Conservation (phyloP, 2,888 invertebrate genomes). For the Epinotia nisella region DNA sequence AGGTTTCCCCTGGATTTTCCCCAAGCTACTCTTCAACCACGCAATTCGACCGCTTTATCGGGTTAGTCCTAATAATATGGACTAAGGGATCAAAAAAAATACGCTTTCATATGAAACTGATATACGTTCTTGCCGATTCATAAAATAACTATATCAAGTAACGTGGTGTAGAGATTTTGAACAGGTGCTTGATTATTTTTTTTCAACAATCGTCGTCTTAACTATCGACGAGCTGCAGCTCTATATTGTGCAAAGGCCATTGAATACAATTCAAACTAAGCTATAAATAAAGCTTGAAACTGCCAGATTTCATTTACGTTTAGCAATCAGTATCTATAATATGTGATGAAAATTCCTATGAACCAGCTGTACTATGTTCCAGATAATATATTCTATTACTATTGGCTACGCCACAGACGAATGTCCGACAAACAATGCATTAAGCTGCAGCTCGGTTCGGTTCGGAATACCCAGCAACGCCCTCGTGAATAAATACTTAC, state of each 20-base stretch:
- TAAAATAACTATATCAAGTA: no score
- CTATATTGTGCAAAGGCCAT: neutral
- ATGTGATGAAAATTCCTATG: constrained; percentile 1
- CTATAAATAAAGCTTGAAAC: neutral
- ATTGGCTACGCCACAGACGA: constrained; percentile 11
- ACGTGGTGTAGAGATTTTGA: no score
- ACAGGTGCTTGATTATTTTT: no score
- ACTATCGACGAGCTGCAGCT: no score
- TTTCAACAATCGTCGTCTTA: no score
- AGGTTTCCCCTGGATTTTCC: no score
- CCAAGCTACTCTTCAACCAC: no score
- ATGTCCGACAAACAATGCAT: constrained; percentile 48
- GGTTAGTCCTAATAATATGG: no score
- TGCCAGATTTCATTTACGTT: neutral
- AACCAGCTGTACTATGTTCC: neutral
- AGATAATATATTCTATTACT: constrained; percentile 28
- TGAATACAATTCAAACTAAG: neutral
- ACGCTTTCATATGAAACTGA: neutral
- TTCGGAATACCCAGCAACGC: constrained; percentile 49
- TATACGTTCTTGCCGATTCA: no score
- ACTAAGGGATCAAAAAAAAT: no score
- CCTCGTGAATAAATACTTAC: constrained; percentile 68
- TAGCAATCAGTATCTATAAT: neutral
- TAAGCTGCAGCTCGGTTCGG: constrained; percentile 48
- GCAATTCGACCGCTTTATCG: no score